Percentiles rank a stretch among this genome's conserved stretches.
Conservation (phyloP, 1,140 invertebrate species). For the Asbolus verrucosus region DNA sequence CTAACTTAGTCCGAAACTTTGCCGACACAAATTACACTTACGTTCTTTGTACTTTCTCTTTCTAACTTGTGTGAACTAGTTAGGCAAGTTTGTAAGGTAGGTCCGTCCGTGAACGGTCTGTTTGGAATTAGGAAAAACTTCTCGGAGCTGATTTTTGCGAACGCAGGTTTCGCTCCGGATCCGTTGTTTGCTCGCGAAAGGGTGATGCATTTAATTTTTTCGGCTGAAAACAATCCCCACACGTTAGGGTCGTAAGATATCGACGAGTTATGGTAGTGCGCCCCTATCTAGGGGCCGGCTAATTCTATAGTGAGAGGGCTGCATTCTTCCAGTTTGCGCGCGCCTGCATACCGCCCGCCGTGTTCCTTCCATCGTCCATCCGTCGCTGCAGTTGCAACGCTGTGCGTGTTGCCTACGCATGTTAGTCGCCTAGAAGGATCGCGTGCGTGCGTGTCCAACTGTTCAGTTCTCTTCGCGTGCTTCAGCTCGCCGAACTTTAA, state of each 20-base stretch:
- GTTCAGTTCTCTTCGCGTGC: slow-evolving; percentile 1
- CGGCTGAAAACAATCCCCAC: neutral
- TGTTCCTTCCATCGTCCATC: slow-evolving; percentile 35
- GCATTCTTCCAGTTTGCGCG: slow-evolving; percentile 60
- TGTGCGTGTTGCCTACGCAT: slow-evolving; percentile 59
- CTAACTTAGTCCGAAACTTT: slow-evolving; percentile 61
- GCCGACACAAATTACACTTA: slow-evolving; percentile 64
- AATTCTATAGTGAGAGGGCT: slow-evolving; percentile 55
- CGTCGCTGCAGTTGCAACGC: slow-evolving; percentile 59
- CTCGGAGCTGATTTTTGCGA: no score
- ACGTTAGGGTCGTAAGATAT: slow-evolving; percentile 6
- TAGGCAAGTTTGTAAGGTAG: slow-evolving; percentile 61
- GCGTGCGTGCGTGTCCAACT: slow-evolving; percentile 47
- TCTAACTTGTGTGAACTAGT: slow-evolving; percentile 62
- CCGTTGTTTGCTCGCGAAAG: slow-evolving; percentile 6
- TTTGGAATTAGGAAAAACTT: slow-evolving; percentile 61
- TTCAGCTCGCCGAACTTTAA: neutral
- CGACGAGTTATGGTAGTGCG: slow-evolving; percentile 20
- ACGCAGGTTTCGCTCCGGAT: neutral
- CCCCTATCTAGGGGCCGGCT: slow-evolving; percentile 57
- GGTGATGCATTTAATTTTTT: neutral
- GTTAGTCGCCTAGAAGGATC: slow-evolving; percentile 42
- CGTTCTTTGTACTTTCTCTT: slow-evolving; percentile 64
- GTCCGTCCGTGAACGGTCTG: no score
- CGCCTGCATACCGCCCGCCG: slow-evolving; percentile 53